Evolutionary conservation across 2,113 vertebrate species (phyloP), one percentile per base, ranked within the genome.

Genomic region (Steatornis caripensis): DNA sequence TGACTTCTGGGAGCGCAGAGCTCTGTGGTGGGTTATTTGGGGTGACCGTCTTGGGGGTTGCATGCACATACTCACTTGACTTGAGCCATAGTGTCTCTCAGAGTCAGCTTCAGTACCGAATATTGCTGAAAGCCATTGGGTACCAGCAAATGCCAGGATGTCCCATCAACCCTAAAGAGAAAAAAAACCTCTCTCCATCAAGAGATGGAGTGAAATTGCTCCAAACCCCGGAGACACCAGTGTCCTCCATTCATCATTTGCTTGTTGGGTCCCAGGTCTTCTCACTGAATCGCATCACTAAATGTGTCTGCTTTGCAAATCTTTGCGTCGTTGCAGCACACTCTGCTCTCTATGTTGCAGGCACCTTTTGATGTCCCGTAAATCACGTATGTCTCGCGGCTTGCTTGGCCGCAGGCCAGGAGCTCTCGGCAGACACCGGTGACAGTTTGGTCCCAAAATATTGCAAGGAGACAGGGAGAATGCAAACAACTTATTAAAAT

Each of bases 331-430:
- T 57, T 79, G 85, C 58, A 29, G 82, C 4, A 0, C 5, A 5
- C 1, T 2, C 49, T 13, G 49, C 70, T 65, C 85, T n/a, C 71
- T 4, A 0, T 6, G 69, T 48, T 10, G n/a, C 46, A 66, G 90
- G 39, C 69, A 55, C 85, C 80, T 74, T 55, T 71, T 5, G 71
- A n/a, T 20, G 16, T 53, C 83, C 86, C 3, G 1, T 91, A 29
- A 75, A 94, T 41, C 57, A 54, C 3, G 1, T 1, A 15, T 0
- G 0, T 21, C 79, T 70, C 60, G 10, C 5, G 1, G 14, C 68
- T 64, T 10, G 3, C 49, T 65, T 78, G 87, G 90, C 92, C 13
- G 0, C 11, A 0, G 75, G 77, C 89, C 96, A 94, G 74, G 43
- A 34, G 9, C 3, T 0, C 55, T 17, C 66, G 2, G 17, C 55